Base-by-base conservation (phyloP, 2,888 invertebrate species). In the Galerucella pusilla region DNA sequence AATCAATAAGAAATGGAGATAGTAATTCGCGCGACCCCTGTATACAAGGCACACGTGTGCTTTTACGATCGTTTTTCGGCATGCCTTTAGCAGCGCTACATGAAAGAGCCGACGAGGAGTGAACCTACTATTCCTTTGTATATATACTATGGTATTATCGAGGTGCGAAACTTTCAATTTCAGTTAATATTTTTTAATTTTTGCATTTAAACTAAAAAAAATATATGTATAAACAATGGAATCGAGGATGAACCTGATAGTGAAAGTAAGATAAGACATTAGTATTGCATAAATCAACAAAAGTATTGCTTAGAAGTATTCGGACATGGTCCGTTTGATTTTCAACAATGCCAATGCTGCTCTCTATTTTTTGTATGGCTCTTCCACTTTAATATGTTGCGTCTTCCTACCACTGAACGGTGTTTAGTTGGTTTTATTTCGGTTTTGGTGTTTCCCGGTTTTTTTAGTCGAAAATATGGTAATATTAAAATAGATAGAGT, bases 261-360 rank as follows among this genome's bases (percentile, higher is more conserved):
- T 88, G 88, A 88, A 88, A 88, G 87, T 85, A 80, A 86, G 87
- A 87, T 87, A 87, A 85, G 81, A 63, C 76, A 71, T 74, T 61
- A 81, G 83, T 85, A 85, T 86, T 86, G 85, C 87, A 74, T 73
- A 73, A 70, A 86, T 77, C 77, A 78, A 76, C 75, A 77, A 65
- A 65, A 77, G 80, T 81, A 82, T 84, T 84, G 83, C 84, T 35
- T 81, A 81, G 79, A 82, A 81, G 72, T 81, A 80, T 81, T 83
- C 75, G 86, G 87, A 86, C 84, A 87, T 87, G 88, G 83, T 87
- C 85, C 83, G 88, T 80, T 88, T 85, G 78, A 73, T 79, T 71
- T 67, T 85, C 85, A 88, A 88, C 88, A 88, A 87, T 88, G 85
- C 86, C 85, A 81, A 81, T 80, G 80, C 78, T 81, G 83, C 70